A percentile compares a stretch with the other conserved stretches of the same genome.
Conservation (phyloP, 2,113 vertebrate genomes). For the Neogale vison region DNA sequence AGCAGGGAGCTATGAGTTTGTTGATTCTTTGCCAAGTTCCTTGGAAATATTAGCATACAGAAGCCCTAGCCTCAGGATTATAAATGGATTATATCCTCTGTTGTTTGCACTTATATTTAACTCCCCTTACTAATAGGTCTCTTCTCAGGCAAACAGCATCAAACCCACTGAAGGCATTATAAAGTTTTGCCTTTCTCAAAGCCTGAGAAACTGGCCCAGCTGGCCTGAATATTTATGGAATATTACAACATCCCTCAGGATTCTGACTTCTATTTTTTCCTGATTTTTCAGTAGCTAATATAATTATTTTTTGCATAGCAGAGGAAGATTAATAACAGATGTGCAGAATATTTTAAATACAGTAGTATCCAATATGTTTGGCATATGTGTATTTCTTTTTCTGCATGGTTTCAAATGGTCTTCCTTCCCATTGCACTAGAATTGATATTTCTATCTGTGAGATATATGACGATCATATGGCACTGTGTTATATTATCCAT, state of each 20-base stretch:
- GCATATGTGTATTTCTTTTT: background rate
- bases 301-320: background rate
- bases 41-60: background rate
- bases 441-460: background rate
- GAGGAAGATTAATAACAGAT: slow-evolving; percentile 24
- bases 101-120: background rate
- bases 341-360: slow-evolving; percentile 13
- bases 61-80: background rate
- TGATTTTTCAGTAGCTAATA: background rate
- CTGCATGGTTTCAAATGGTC: background rate
- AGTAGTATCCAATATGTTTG: background rate
- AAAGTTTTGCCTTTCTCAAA: background rate
- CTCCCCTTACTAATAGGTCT: background rate
- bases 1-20: background rate
- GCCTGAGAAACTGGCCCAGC: background rate
- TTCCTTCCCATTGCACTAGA: background rate
- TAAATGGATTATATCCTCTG: background rate
- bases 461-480: background rate
- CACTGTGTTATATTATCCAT: background rate
- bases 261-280: background rate
- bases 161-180: background rate
- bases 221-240: background rate
- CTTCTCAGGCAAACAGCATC: background rate
- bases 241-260: background rate
- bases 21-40: background rate